Evolutionary conservation across 1,140 invertebrate genomes (phyloP).

Genomic region (Physella acuta): DNA sequence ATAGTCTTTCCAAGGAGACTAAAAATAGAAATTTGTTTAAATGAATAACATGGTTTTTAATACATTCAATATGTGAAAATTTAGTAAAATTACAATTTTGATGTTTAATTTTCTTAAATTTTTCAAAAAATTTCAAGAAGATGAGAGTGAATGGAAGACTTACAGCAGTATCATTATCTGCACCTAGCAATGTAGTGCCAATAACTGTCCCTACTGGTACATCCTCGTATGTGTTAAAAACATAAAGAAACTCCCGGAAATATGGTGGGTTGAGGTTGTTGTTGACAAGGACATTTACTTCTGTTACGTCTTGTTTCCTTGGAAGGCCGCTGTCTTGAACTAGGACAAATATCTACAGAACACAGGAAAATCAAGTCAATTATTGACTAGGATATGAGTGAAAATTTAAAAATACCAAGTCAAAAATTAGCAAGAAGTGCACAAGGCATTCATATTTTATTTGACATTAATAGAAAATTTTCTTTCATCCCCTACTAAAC

Average conservation of each 20-base stretch:
- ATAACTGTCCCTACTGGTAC: conserved; percentile 27
- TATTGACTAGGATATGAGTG: not conserved
- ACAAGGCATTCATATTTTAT: no score
- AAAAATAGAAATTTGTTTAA: no score
- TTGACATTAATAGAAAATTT: no score
- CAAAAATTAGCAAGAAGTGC: no score
- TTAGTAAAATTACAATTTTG: not conserved
- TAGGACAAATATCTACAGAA: conserved; percentile 28
- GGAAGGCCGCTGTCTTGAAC: conserved; percentile 49
- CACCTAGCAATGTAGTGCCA: conserved; percentile 36
- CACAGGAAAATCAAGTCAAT: not conserved
- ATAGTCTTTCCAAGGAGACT: conserved; percentile 14
- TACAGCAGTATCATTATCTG: conserved; percentile 34
- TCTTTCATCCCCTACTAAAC: no score
- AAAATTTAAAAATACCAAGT: no score
- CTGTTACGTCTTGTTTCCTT: conserved; percentile 28
- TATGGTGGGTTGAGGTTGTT: conserved; percentile 41
- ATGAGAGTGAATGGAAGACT: no score
- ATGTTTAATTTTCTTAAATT: no score
- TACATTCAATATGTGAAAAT: not conserved
- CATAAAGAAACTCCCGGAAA: conserved; percentile 62
- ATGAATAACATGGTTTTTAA: not conserved
- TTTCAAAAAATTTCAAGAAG: no score
- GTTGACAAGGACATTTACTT: conserved; percentile 40
- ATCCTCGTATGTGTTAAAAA: conserved; percentile 29